Evolutionary conservation across 2,888 invertebrate genomes (phyloP).

Genomic region (Steinernema carpocapsae): DNA sequence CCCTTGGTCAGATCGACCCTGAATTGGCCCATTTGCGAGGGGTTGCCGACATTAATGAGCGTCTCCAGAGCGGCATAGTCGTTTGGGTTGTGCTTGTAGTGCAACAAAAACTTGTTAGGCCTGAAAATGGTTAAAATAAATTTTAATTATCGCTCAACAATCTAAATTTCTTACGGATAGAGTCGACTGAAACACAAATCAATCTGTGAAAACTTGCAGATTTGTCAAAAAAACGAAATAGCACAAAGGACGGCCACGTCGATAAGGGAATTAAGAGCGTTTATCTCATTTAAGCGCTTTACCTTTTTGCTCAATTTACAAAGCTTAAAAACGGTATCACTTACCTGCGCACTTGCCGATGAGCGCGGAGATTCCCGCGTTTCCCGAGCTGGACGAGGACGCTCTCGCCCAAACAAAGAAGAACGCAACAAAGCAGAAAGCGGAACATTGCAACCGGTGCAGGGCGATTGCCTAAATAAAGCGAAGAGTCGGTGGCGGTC

Average conservation of each 20-base stretch:
- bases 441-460: not conserved
- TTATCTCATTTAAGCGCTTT: no score
- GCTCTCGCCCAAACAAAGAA: not conserved
- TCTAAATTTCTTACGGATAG: no score
- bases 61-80: conserved; percentile 26
- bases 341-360: not conserved
- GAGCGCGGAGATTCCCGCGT: conserved; percentile 1
- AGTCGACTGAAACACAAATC: no score
- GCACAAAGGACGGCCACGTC: no score
- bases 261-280: no score
- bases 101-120: not conserved
- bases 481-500: not conserved
- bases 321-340: not conserved
- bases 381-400: not conserved
- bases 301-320: no score
- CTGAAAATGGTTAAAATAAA: not conserved
- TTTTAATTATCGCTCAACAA: no score
- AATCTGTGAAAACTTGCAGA: no score
- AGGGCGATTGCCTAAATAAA: not conserved
- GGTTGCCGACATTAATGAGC: conserved; percentile 6
- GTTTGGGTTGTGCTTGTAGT: conserved; percentile 4
- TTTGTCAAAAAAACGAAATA: no score
- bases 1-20: not conserved
- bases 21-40: conserved; percentile 28
- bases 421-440: conserved; percentile 10